These are phyloP conservation scores for Leptogaster cylindrica DNA, from an alignment of 2,888 invertebrate species.

Conservation along the genomic window DNA sequence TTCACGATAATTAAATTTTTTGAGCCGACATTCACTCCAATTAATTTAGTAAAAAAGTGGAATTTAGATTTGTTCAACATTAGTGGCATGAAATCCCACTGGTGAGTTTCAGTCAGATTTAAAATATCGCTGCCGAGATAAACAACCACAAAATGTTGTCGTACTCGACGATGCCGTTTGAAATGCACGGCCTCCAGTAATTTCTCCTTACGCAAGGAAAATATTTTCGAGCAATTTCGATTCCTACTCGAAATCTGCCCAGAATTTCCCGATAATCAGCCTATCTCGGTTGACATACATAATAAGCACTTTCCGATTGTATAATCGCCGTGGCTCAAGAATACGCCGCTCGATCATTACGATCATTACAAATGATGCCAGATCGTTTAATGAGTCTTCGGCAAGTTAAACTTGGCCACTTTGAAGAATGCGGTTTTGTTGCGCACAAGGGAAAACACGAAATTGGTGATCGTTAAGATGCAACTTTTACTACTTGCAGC, in stretches of 20 bases:
- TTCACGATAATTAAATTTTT: no score
- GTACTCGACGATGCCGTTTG: neutral
- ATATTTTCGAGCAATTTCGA: constrained; percentile 1
- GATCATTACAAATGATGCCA: no score
- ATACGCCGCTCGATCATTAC: no score
- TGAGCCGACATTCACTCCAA: no score
- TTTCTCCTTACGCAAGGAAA: constrained; percentile 28
- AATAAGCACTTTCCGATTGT: neutral
- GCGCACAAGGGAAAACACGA: neutral
- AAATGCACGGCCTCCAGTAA: constrained; percentile 4
- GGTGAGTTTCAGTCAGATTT: no score
- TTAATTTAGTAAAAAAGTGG: no score
- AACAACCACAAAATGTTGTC: no score
- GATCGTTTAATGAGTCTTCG: no score
- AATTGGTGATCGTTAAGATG: neutral
- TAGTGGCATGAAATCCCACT: no score
- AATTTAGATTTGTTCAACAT: no score
- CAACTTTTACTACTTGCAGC: neutral
- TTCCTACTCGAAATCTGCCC: constrained; percentile 6
- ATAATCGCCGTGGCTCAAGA: no score
- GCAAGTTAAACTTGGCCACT: constrained; percentile 15
- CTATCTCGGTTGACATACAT: neutral
- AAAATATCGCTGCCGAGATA: no score
- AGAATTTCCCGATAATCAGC: neutral
- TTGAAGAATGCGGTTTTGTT: neutral